phyloP scores from a whole-genome alignment of 2,797 vertebrate genomes.

The Prionace glauca region DNA sequence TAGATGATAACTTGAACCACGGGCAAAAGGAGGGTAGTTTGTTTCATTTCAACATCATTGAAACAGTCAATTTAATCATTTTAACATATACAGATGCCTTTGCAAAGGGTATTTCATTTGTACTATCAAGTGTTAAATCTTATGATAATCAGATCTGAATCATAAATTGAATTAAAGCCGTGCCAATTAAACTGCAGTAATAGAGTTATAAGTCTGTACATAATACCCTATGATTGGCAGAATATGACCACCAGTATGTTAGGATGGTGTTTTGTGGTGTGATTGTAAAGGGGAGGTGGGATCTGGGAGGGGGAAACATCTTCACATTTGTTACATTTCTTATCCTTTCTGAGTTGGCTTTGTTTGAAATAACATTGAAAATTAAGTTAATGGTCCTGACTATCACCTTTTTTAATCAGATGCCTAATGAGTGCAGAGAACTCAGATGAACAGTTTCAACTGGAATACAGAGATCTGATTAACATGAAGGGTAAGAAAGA shows the following conservation, averaged over 20 bases:
- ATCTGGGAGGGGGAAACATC: neutral
- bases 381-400: neutral
- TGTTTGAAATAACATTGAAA: neutral
- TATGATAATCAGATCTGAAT: neutral
- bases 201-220: no score
- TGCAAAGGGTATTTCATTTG: neutral
- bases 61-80: neutral
- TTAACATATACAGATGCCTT: neutral
- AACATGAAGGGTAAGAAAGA: conserved; percentile 98
- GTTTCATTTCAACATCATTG: neutral
- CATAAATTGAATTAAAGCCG: neutral
- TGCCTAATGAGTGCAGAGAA: conserved; percentile 93
- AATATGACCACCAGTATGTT: neutral
- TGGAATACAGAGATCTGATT: conserved; percentile 85
- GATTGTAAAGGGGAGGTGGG: neutral
- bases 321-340: neutral
- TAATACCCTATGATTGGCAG: neutral
- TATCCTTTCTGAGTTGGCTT: neutral
- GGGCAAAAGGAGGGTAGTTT: neutral
- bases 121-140: neutral
- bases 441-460: conserved; percentile 83
- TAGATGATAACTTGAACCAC: neutral
- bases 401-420: conserved; percentile 51
- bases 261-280: neutral
- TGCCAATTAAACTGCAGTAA: neutral